phyloP scores from a whole-genome alignment of 1,140 invertebrate species.

The Magallana angulata region DNA sequence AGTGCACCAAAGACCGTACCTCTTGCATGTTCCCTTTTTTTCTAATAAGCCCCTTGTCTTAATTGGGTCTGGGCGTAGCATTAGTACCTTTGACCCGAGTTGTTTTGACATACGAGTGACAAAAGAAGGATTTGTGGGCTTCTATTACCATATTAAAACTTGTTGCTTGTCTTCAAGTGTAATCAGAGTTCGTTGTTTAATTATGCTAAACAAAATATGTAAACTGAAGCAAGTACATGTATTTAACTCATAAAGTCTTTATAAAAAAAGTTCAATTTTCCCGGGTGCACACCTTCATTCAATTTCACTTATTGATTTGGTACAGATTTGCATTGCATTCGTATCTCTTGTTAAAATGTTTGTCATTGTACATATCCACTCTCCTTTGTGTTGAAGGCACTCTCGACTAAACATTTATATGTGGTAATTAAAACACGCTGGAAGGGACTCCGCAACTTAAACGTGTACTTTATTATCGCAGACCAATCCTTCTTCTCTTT shows the following conservation, averaged over 20 bases:
- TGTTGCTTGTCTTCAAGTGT: neutral
- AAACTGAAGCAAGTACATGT: neutral
- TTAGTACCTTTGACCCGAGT: neutral
- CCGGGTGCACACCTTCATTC: too few species aligned
- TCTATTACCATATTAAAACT: constrained; percentile 24
- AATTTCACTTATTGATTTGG: too few species aligned
- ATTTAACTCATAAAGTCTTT: neutral
- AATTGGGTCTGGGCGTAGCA: neutral
- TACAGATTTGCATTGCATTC: too few species aligned
- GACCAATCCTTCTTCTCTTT: neutral
- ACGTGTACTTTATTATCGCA: neutral
- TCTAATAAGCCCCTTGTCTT: neutral
- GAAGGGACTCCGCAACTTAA: constrained; percentile 21
- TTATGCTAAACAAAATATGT: too few species aligned
- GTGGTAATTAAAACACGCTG: constrained; percentile 26
- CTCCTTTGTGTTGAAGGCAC: neutral
- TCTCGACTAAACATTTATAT: constrained; percentile 5
- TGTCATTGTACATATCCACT: neutral
- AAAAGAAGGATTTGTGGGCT: constrained; percentile 14
- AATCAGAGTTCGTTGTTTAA: too few species aligned
- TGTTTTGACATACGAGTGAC: constrained; percentile 28
- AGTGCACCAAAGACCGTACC: neutral
- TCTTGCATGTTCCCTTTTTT: neutral
- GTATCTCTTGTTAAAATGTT: too few species aligned
- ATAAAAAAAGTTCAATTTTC: too few species aligned